These are phyloP conservation scores for Lithobates sylvaticus DNA, from an alignment of 2,797 vertebrate genomes.

Conservation along the genomic window DNA sequence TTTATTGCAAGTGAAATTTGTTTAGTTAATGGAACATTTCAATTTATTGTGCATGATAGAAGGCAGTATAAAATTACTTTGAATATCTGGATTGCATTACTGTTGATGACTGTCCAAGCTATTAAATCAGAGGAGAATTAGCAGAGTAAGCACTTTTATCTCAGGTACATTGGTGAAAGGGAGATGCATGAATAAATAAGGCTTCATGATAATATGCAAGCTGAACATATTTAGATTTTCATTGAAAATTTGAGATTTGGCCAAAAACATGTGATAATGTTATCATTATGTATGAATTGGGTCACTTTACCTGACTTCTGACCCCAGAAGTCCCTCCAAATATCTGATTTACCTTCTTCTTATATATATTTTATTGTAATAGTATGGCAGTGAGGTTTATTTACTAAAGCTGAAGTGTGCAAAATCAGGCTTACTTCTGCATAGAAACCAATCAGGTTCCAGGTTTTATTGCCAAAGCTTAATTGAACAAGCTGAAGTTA, in stretches of 20 bases:
- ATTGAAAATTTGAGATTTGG: constrained; percentile 6
- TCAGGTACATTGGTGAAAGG: constrained; percentile 47
- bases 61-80: constrained; percentile 72
- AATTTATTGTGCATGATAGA: constrained; percentile 75
- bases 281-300: not conserved
- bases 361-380: not conserved
- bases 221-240: not conserved
- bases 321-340: not conserved
- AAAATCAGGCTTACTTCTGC: no score
- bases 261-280: not conserved
- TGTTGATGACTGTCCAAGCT: constrained; percentile 71
- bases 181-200: constrained; percentile 21
- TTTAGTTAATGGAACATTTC: constrained; percentile 83
- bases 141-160: constrained; percentile 70
- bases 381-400: no score
- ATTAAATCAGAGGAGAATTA: constrained; percentile 70
- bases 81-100: constrained; percentile 72
- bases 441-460: no score
- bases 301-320: not conserved
- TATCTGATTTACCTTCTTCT: not conserved
- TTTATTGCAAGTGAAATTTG: constrained; percentile 77
- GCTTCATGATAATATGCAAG: not conserved
- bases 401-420: no score
- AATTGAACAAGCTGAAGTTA: no score
- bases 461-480: no score